phyloP scores from a whole-genome alignment of 92 coral and sea anemone genomes.

The Phenganax stokvisi region DNA sequence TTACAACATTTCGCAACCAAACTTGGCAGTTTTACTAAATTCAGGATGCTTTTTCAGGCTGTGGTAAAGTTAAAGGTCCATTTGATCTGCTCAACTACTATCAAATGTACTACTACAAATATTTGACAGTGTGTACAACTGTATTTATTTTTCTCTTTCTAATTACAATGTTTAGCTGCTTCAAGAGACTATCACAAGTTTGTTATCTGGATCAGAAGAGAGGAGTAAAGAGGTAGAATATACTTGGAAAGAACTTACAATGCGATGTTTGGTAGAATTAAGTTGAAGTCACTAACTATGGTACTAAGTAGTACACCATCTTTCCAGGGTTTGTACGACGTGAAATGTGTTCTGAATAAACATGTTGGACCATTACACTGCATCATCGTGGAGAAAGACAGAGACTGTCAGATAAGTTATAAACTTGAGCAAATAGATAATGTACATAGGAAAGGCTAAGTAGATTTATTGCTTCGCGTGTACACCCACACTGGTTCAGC shows the following conservation, averaged over 20 bases:
- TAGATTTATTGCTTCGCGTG: no score
- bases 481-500: not conserved
- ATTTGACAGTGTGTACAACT: not conserved
- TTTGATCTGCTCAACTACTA: no score
- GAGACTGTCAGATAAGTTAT: constrained; percentile 24
- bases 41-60: no score
- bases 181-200: constrained; percentile 9
- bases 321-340: constrained; percentile 1
- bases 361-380: constrained; percentile 34
- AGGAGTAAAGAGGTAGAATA: constrained; percentile 1
- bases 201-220: constrained; percentile 9
- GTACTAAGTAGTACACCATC: no score
- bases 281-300: no score
- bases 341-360: constrained; percentile 22
- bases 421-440: constrained; percentile 36
- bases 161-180: constrained; percentile 12
- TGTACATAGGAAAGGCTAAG: not conserved
- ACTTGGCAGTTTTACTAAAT: no score
- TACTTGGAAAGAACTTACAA: not conserved
- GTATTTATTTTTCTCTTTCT: not conserved
- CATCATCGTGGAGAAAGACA: constrained; percentile 19
- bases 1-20: no score
- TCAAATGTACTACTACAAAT: no score
- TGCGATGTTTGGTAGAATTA: no score
- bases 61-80: no score